These are phyloP conservation scores for Aurelia aurita complex sp. Pacific DNA, from an alignment of 30 jellyfish, hydroid and myxozoan genomes.

Conservation along the genomic window DNA sequence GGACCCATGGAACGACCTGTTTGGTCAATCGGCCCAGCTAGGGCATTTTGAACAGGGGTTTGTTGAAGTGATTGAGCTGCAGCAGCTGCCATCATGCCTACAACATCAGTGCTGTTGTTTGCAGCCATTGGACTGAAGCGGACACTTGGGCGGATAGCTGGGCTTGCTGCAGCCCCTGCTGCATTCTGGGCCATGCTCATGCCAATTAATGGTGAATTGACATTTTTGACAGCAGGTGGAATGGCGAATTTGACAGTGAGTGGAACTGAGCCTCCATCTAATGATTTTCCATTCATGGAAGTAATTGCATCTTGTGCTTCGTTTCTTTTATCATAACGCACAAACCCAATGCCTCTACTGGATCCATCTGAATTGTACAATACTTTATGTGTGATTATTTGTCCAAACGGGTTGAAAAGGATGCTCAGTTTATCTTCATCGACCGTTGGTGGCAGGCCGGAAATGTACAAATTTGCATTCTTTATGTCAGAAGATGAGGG, in stretches of 20 bases:
- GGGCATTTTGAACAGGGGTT: constrained; percentile 64
- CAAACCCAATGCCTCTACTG: constrained; percentile 98
- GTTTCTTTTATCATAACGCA: constrained; percentile 82
- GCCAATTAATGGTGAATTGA: constrained; percentile 48
- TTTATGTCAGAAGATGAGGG: constrained; percentile 95
- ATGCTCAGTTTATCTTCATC: constrained; percentile 83
- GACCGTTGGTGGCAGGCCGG: constrained; percentile 92
- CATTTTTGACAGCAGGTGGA: constrained; percentile 97
- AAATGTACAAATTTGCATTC: constrained; percentile 92
- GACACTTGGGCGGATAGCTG: constrained; percentile 55
- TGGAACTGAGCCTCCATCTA: constrained; percentile 76
- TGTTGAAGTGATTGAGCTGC: constrained; percentile 58
- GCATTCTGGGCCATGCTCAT: constrained; percentile 39
- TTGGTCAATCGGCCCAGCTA: constrained; percentile 63
- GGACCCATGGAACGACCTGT: constrained; percentile 68
- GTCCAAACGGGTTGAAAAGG: constrained; percentile 91
- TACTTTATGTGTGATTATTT: constrained; percentile 90
- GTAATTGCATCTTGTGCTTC: constrained; percentile 96
- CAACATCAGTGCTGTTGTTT: constrained; percentile 33
- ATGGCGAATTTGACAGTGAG: constrained; percentile 92
- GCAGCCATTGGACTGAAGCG: constrained; percentile 87
- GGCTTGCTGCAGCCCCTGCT: constrained; percentile 35
- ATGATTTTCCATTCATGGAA: constrained; percentile 88
- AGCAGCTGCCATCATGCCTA: constrained; percentile 73
- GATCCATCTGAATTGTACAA: constrained; percentile 77